Conservation (phyloP, 1,140 invertebrate genomes). For the Drosophila insularis region DNA sequence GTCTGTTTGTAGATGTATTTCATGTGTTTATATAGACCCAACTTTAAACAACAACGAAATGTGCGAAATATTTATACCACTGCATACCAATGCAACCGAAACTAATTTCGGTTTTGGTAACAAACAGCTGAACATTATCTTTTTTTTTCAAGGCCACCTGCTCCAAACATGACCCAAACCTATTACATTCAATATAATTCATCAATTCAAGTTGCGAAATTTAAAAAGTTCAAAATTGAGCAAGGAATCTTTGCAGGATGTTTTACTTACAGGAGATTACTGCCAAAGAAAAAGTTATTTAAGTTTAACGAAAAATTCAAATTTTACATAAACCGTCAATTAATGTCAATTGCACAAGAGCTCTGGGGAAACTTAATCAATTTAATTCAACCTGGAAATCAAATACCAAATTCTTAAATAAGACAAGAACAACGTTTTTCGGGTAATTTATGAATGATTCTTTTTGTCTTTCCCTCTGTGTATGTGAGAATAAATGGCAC, state of each 20-base stretch:
- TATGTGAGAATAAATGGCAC: background rate
- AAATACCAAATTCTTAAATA: no score
- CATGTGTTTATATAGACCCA: slow-evolving; percentile 15
- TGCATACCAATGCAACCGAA: background rate
- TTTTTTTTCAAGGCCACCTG: background rate
- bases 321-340: no score
- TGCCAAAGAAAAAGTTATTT: no score
- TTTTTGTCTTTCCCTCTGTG: background rate
- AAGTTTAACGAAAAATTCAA: no score
- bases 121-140: background rate
- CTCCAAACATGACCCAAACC: background rate
- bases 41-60: slow-evolving; percentile 42
- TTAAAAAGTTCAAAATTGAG: background rate
- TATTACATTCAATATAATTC: background rate
- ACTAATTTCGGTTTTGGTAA: slow-evolving; percentile 5
- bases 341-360: no score
- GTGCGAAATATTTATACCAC: background rate
- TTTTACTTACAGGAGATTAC: no score
- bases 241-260: background rate
- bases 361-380: no score
- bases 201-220: no score
- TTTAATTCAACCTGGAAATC: no score
- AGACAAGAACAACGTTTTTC: no score
- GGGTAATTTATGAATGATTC: no score
- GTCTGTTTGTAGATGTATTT: background rate